These are phyloP conservation scores for Brienomyrus longianalis DNA, from an alignment of 2,113 vertebrate genomes.

Conservation along the genomic window DNA sequence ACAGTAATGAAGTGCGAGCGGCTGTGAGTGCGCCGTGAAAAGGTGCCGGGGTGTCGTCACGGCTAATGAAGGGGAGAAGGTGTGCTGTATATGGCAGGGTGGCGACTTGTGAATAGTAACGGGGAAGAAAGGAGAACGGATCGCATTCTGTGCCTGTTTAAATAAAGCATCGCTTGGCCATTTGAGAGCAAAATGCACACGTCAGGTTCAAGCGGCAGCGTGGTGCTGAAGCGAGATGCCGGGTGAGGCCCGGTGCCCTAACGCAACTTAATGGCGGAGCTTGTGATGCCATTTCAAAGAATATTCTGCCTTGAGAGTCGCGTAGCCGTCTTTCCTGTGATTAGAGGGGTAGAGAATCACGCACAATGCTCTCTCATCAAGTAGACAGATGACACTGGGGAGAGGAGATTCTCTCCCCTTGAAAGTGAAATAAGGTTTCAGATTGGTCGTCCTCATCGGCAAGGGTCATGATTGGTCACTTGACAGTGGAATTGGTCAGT, in stretches of 20 bases:
- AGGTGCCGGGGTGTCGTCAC: not conserved
- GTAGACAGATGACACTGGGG: not conserved
- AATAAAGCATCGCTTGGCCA: not conserved
- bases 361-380: conserved; percentile 1
- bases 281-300: conserved; percentile 12
- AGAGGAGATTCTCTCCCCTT: not conserved
- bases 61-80: not conserved
- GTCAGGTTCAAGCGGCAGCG: not conserved
- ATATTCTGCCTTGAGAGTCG: conserved; percentile 26
- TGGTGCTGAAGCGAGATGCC: conserved; percentile 7
- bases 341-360: conserved; percentile 29
- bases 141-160: not conserved
- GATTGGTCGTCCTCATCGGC: not conserved
- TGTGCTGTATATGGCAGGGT: not conserved
- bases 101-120: not conserved
- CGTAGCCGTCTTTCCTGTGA: conserved; percentile 34
- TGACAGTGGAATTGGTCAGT: not conserved
- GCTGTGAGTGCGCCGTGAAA: not conserved
- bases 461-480: not conserved
- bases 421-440: not conserved
- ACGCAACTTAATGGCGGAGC: not conserved
- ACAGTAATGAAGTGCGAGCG: not conserved
- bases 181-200: not conserved
- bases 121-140: not conserved
- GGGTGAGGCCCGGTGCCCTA: not conserved